Base-by-base conservation (phyloP, 2,113 vertebrate species). In the Pterophyllum scalare region DNA sequence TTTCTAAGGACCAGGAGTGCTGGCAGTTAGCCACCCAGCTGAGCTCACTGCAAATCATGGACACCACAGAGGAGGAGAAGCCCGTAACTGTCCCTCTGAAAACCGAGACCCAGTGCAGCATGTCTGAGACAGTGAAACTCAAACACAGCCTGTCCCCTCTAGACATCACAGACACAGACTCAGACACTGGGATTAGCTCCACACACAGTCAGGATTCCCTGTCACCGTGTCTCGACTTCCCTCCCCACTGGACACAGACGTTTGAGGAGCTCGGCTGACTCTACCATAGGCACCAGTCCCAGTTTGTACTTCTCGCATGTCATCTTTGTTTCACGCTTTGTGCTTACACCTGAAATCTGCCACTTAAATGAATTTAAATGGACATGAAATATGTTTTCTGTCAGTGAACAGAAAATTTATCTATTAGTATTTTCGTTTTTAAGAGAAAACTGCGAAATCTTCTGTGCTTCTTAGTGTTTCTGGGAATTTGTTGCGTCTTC, bases 101-200 rank as follows among this genome's bases (percentile, higher is more conserved):
- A 77, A 93, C 83, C 11, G 88, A 91, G 70, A 90, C 83, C 26
- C 94, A 94, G 59, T 86, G 93, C 65, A 72, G 82, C 14, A 82
- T 83, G 49, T 80, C 88, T 5, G 92, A 90, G 52, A 56, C 83
- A n/a, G 90, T 61, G 83, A 93, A 95, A 54, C 92, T 96, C 79
- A 93, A 96, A 90, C 95, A 93, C 9, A 94, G 88, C 84, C 88
- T 95, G 82, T 96, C 94, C 9, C 96, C 91, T 76, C 59, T 90
- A 31, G 97, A 98, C 35, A 84, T 95, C 40, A 98, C 97, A 1
- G 98, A 99, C 89, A 99, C 98, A 11, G 98, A 99, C 94, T 99
- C 98, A 7, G 98, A 99, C 94, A 99, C 98, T 2, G 98, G 98
- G 22, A 99, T 99, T 84, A 99, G 98, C 82, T 99, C 98, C 59